Percentiles rank a stretch among this genome's conserved stretches.
Evolutionary conservation across 2,113 vertebrate species (phyloP).

Genomic region (Heloderma charlesbogerti): DNA sequence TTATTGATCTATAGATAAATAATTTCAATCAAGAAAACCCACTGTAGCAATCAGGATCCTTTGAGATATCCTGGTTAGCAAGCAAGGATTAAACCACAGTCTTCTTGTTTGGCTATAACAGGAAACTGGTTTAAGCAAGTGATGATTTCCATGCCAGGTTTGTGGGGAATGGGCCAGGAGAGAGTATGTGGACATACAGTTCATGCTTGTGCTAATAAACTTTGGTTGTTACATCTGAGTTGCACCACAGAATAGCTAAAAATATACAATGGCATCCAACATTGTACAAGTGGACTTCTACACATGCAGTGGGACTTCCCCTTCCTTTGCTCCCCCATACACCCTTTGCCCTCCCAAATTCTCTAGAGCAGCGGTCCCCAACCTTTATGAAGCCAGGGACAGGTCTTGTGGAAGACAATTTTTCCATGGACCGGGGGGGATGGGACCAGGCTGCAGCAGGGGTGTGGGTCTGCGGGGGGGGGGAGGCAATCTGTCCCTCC

Average conservation of each 20-base stretch:
- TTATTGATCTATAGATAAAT: slow-evolving; percentile 63
- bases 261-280: not conserved
- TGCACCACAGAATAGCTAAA: not conserved
- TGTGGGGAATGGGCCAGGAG: not conserved
- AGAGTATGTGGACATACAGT: not conserved
- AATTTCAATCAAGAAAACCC: slow-evolving; percentile 61
- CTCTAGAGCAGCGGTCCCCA: too few species aligned
- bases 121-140: too few species aligned
- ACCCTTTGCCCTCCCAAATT: not conserved
- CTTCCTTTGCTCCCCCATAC: not conserved
- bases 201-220: not conserved
- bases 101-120: not conserved
- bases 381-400: too few species aligned
- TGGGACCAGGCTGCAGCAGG: too few species aligned
- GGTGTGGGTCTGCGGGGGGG: too few species aligned
- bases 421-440: too few species aligned
- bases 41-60: slow-evolving; percentile 58
- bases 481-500: too few species aligned
- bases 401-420: too few species aligned
- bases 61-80: not conserved
- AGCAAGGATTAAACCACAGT: not conserved
- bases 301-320: not conserved
- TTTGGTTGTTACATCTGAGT: too few species aligned
- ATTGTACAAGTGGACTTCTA: not conserved
- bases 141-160: not conserved